Evolutionary conservation across 2,888 invertebrate genomes (phyloP).

Genomic region (Limnephilus lunatus): DNA sequence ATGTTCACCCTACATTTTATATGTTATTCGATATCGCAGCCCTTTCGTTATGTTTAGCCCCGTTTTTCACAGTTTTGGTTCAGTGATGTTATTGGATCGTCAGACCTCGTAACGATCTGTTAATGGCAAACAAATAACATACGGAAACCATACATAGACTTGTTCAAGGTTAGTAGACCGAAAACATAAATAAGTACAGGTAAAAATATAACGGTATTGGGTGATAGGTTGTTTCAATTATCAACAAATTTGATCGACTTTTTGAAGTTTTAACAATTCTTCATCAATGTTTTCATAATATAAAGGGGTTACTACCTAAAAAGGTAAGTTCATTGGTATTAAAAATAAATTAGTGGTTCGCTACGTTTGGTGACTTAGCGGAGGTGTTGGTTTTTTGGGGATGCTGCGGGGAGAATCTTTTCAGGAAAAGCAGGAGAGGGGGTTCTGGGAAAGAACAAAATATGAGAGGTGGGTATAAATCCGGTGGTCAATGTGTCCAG

Average conservation of each 20-base stretch:
- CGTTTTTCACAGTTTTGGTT: conserved; percentile 27
- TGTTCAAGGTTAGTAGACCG: background rate
- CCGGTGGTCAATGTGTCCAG: no score
- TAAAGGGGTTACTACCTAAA: no score
- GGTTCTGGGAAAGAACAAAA: no score
- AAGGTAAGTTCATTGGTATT: no score
- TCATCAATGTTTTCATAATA: background rate
- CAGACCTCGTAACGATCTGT: background rate
- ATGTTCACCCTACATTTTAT: background rate
- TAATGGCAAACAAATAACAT: conserved; percentile 21
- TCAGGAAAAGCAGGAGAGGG: no score
- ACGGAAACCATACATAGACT: background rate
- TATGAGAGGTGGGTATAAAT: no score
- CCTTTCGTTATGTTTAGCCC: background rate
- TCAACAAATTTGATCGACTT: background rate
- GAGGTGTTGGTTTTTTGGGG: no score
- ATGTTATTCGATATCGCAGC: background rate
- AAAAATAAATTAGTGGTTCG: no score
- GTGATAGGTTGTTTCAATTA: background rate
- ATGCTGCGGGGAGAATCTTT: no score
- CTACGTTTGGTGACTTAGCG: no score
- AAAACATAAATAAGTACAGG: background rate
- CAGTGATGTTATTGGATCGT: conserved; percentile 3
- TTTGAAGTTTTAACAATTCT: background rate
- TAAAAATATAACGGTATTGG: background rate